Evolutionary conservation across 1,140 invertebrate genomes (phyloP).

Genomic region (Brachionus asplanchnoidis): DNA sequence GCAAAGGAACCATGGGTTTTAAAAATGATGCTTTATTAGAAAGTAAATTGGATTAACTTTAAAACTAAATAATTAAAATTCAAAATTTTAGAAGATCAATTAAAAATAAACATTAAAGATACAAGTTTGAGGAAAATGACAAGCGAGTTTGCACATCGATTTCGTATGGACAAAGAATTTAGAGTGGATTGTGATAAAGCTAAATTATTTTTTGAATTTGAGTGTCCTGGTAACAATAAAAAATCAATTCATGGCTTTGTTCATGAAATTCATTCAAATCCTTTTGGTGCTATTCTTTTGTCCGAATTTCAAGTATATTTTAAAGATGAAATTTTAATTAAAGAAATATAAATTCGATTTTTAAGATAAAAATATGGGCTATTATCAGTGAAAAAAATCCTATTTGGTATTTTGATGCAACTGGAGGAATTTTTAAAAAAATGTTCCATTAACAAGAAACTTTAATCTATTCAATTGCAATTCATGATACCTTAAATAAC

Average conservation of each 20-base stretch:
- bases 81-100: not conserved
- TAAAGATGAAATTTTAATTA: not conserved
- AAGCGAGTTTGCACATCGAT: not conserved
- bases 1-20: not conserved
- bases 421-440: constrained; percentile 5
- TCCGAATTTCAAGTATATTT: not conserved
- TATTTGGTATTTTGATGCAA: not conserved
- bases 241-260: not conserved
- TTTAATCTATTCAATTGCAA: not conserved
- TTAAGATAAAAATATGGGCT: too few relatives aligned
- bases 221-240: not conserved
- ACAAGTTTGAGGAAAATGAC: not conserved
- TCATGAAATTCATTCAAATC: not conserved
- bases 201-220: not conserved
- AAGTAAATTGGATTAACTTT: not conserved
- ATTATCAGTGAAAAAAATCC: not conserved
- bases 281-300: not conserved
- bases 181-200: not conserved
- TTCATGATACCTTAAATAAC: not conserved
- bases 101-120: not conserved
- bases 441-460: not conserved
- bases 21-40: not conserved
- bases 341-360: not conserved
- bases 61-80: not conserved
- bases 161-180: not conserved